These are phyloP conservation scores for Leptodactylus fuscus DNA, from an alignment of 2,113 vertebrate species.

Conservation along the genomic window DNA sequence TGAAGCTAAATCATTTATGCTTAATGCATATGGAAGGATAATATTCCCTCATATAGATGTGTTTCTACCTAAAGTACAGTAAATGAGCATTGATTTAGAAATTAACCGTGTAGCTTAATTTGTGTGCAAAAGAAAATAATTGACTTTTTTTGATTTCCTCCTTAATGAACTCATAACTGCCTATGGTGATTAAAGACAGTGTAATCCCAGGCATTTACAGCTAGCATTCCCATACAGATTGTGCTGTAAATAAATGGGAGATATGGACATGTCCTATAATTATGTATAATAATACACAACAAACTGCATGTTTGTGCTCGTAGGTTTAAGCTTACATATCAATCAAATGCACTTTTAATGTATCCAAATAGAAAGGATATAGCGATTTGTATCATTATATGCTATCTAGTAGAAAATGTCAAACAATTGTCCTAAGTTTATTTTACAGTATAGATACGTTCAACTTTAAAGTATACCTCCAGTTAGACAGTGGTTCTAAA, in stretches of 20 bases:
- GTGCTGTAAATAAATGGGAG: neutral
- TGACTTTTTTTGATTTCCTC: conserved; percentile 10
- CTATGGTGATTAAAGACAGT: conserved; percentile 5
- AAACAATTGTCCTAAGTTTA: no score
- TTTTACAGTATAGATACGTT: no score
- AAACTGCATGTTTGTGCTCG: neutral
- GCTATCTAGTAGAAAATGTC: neutral
- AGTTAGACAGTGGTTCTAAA: no score
- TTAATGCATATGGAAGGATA: conserved; percentile 2
- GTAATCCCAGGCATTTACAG: neutral
- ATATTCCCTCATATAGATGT: conserved; percentile 17
- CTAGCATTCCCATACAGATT: conserved; percentile 4
- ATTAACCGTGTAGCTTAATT: conserved; percentile 32
- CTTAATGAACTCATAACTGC: conserved; percentile 43
- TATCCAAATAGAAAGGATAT: neutral
- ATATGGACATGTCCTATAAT: neutral
- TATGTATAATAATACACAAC: neutral
- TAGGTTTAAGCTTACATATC: conserved; percentile 3
- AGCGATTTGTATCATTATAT: neutral
- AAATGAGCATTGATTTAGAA: conserved; percentile 46
- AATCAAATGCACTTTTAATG: neutral
- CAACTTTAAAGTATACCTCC: no score
- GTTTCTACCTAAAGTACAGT: conserved; percentile 9
- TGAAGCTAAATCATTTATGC: neutral
- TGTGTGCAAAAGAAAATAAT: conserved; percentile 15